phyloP scores from a whole-genome alignment of 1,140 invertebrate genomes.

The Trichonephila clavipes region DNA sequence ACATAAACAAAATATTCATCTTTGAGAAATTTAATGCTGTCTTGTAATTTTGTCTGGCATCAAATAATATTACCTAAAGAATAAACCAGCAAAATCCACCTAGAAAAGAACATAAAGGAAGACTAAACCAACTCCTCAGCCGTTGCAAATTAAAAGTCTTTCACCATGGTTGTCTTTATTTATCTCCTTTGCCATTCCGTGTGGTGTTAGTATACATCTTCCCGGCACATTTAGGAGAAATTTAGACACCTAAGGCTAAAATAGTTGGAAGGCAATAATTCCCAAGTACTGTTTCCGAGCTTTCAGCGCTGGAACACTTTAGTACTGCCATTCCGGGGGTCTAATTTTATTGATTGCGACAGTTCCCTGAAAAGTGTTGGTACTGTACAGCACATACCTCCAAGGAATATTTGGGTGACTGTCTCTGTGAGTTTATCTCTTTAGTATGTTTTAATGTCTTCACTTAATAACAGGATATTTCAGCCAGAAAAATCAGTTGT shows the following conservation, averaged over 20 bases:
- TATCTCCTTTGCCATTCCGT: background rate
- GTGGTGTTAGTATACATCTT: background rate
- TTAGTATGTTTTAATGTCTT: background rate
- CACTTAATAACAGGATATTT: background rate
- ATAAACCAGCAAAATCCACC: too few relatives aligned
- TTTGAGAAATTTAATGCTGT: too few relatives aligned
- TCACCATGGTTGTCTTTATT: background rate
- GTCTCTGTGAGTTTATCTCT: too few relatives aligned
- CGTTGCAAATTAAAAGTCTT: background rate
- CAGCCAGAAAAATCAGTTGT: background rate
- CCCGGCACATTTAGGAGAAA: background rate
- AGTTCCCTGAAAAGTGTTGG: background rate
- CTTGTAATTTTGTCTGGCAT: too few relatives aligned
- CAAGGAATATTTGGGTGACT: background rate
- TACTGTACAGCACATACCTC: background rate
- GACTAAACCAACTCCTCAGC: too few relatives aligned
- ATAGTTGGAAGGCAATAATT: background rate
- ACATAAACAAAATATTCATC: too few relatives aligned
- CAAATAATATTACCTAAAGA: too few relatives aligned
- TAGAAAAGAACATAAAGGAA: too few relatives aligned
- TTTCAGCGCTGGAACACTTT: background rate
- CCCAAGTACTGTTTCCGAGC: background rate
- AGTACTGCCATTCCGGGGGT: background rate
- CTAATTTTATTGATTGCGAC: constrained; percentile 34
- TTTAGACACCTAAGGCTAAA: background rate